phyloP scores from a whole-genome alignment of 2,888 invertebrate genomes.

The Apamea anceps region DNA sequence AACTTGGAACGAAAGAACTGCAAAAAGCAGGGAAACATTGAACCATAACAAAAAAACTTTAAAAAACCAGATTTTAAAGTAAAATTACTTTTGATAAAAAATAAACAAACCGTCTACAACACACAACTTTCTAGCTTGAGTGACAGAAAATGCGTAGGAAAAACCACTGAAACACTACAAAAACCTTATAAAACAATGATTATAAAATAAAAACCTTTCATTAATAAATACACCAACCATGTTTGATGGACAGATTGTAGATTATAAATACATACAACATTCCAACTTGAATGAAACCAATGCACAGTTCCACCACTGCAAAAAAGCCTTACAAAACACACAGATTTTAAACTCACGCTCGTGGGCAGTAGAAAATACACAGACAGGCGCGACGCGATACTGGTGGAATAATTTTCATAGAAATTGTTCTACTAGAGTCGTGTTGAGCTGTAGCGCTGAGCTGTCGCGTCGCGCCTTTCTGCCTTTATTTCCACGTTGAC shows the following conservation, averaged over 20 bases:
- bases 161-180: not conserved
- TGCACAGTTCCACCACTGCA: not conserved
- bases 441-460: too few species aligned
- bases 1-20: not conserved
- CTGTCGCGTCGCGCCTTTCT: not conserved
- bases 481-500: not conserved
- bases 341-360: conserved; percentile 51
- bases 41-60: not conserved
- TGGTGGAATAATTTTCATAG: not conserved
- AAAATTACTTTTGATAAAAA: not conserved
- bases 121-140: not conserved
- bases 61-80: not conserved
- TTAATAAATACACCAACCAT: not conserved
- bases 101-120: too few species aligned
- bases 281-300: not conserved
- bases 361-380: conserved; percentile 10
- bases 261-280: conserved; percentile 1
- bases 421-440: not conserved
- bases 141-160: not conserved
- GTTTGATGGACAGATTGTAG: not conserved
- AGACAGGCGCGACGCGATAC: not conserved
- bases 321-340: conserved; percentile 4
- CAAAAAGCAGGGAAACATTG: not conserved
- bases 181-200: not conserved
- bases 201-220: not conserved